Evolutionary conservation across 2,113 vertebrate species (phyloP).

Genomic region (Hymenochirus boettgeri): DNA sequence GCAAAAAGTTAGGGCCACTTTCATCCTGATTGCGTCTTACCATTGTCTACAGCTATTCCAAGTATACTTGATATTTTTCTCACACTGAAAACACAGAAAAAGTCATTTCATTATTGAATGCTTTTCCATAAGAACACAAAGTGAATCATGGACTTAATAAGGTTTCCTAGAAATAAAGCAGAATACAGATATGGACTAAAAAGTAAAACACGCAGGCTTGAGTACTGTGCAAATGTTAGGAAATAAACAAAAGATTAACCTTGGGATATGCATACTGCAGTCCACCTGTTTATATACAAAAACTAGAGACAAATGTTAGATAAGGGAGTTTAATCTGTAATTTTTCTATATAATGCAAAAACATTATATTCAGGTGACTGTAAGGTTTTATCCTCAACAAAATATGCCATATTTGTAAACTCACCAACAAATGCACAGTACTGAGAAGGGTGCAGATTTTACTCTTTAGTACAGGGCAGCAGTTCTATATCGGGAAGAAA

Average conservation of each 20-base stretch:
- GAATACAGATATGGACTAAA: conserved; percentile 1
- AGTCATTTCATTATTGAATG: conserved; percentile 81
- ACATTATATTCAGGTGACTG: no score
- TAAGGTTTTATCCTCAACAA: no score
- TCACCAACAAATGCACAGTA: conserved; percentile 2
- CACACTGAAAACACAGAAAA: conserved; percentile 98
- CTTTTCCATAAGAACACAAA: conserved; percentile 60
- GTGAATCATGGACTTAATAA: conserved; percentile 56
- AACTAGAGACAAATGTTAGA: no score
- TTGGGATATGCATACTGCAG: no score
- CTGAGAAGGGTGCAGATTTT: conserved; percentile 50
- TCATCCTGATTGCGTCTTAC: conserved; percentile 84
- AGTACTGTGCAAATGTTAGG: conserved; percentile 5
- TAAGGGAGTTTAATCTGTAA: no score
- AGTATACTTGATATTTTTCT: conserved; percentile 99
- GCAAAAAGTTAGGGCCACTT: conserved; percentile 65
- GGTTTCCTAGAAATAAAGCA: conserved; percentile 30
- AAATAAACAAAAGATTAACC: no score
- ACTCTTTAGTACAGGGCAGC: conserved; percentile 45
- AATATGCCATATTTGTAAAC: no score
- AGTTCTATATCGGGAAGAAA: conserved; percentile 30
- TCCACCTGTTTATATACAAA: no score
- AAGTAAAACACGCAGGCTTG: neutral
- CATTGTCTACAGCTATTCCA: conserved; percentile 99
- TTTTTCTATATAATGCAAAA: no score